Evolutionary conservation across 2,113 vertebrate genomes (phyloP).

Genomic region (Protobothrops mucrosquamatus): DNA sequence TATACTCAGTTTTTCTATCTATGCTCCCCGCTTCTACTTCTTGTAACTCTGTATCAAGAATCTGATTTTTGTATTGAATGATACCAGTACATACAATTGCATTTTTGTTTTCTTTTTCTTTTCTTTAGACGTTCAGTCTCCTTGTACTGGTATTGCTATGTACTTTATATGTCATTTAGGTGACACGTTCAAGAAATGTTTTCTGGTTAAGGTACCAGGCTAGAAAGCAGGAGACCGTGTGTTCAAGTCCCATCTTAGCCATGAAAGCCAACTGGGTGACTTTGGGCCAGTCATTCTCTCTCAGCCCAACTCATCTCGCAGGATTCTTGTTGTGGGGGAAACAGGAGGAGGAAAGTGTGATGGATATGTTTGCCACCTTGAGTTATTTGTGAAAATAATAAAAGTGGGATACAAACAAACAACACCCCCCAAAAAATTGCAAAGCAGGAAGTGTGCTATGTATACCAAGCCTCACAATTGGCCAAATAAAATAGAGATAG

Average conservation of each 20-base stretch:
- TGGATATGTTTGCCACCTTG: background rate
- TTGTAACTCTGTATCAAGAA: background rate
- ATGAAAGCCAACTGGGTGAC: background rate
- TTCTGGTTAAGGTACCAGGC: background rate
- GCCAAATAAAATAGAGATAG: background rate
- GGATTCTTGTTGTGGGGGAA: background rate
- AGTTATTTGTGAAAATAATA: background rate
- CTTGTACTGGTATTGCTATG: background rate
- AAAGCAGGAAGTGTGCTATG: background rate
- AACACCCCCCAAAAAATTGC: background rate
- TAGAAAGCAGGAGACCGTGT: background rate
- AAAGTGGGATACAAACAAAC: background rate
- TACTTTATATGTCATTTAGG: constrained; percentile 26
- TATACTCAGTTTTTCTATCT: background rate
- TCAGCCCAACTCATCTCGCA: background rate
- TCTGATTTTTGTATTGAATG: background rate
- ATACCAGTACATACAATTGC: background rate
- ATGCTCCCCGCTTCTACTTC: too few relatives aligned
- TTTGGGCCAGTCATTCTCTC: background rate
- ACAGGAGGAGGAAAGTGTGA: background rate
- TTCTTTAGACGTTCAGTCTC: background rate
- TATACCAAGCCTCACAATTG: background rate
- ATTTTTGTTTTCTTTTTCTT: background rate
- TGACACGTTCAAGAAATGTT: constrained; percentile 37
- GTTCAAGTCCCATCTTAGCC: background rate